Evolutionary conservation across 2,797 vertebrate species (phyloP).

Genomic region (Coracias cyanogaster): DNA sequence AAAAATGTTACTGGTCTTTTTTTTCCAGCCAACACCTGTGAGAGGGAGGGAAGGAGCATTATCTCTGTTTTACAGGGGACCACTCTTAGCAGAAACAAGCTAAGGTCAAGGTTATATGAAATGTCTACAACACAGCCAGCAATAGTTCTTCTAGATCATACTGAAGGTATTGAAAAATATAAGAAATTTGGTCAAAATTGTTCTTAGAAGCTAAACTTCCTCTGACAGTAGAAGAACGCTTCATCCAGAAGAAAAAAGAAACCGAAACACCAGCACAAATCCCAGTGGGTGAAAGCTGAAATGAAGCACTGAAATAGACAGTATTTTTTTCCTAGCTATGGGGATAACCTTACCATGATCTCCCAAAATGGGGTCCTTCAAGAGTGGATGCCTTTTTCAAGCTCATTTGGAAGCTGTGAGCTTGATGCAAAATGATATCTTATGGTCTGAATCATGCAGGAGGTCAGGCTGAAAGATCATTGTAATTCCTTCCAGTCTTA

Average conservation of each 20-base stretch:
- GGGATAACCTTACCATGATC: neutral
- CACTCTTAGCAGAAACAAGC: neutral
- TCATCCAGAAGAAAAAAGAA: neutral
- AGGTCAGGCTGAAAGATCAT: neutral
- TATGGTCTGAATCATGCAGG: neutral
- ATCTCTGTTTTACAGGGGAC: neutral
- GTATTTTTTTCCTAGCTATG: neutral
- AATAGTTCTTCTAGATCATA: neutral
- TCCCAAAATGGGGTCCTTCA: neutral
- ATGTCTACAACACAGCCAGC: neutral
- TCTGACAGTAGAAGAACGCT: neutral
- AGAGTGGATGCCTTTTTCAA: neutral
- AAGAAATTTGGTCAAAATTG: neutral
- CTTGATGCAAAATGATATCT: neutral
- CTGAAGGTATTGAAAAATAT: neutral
- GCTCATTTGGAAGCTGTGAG: neutral
- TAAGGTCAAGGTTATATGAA: slow-evolving; percentile 29
- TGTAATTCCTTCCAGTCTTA: neutral
- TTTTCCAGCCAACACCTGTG: neutral
- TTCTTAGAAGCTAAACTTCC: neutral
- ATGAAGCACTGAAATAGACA: neutral
- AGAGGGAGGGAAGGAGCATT: neutral
- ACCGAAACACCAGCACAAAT: neutral
- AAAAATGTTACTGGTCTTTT: neutral
- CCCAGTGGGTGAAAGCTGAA: neutral